These are phyloP conservation scores for Lates japonicus DNA, from an alignment of 2,797 vertebrate species.

Conservation along the genomic window DNA sequence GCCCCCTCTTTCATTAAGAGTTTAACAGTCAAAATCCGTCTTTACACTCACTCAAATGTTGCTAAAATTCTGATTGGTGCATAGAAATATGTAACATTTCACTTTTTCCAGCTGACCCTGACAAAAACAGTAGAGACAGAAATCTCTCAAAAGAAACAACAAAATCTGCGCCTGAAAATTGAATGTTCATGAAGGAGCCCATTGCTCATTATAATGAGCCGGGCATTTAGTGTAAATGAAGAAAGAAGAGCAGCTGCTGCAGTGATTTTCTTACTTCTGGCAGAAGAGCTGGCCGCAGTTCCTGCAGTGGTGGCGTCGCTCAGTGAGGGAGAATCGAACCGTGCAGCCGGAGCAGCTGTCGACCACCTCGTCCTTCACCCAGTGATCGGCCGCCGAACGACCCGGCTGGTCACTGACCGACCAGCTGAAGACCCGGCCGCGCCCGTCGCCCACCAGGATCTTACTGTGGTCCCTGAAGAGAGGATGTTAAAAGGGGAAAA, in stretches of 20 bases:
- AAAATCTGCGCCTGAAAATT: too few species aligned
- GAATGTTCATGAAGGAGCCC: too few species aligned
- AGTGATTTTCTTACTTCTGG: conserved; percentile 90
- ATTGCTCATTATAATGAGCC: not conserved
- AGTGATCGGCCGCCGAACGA: conserved; percentile 96
- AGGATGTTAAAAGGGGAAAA: too few species aligned
- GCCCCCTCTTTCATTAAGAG: too few species aligned
- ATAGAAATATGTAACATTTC: not conserved
- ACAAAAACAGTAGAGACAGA: too few species aligned
- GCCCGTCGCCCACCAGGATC: conserved; percentile 94
- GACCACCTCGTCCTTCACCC: conserved; percentile 98
- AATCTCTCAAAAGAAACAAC: too few species aligned
- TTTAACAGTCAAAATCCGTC: too few species aligned
- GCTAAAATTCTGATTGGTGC: not conserved
- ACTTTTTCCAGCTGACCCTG: too few species aligned
- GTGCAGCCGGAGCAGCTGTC: conserved; percentile 96
- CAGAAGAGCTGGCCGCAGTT: conserved; percentile 99
- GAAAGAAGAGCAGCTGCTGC: not conserved
- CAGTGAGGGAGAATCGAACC: conserved; percentile 96
- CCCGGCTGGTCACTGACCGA: conserved; percentile 98
- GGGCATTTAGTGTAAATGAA: not conserved
- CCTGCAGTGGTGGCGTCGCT: conserved; percentile 97
- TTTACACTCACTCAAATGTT: too few species aligned
- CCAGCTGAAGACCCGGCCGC: conserved; percentile 98
- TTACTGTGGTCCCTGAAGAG: conserved; percentile 94